These are phyloP conservation scores for Ceratina japonica DNA, from an alignment of 1,140 invertebrate species.

Conservation along the genomic window DNA sequence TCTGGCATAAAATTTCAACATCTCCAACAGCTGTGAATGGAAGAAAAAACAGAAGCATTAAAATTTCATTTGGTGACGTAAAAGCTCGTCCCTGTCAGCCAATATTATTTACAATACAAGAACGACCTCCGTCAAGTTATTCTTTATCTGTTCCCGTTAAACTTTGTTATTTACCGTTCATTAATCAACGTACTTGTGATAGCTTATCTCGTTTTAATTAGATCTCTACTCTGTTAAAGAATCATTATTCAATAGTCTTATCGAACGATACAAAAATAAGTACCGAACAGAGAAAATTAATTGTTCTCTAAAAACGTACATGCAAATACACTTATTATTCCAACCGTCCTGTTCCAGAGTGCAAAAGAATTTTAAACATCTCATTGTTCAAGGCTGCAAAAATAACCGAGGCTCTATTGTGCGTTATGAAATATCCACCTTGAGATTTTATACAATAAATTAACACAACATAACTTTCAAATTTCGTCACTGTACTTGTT, in stretches of 20 bases:
- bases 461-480: neutral
- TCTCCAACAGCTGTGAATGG: slow-evolving; percentile 91
- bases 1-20: slow-evolving; percentile 97
- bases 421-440: neutral
- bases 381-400: neutral
- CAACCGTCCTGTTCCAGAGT: neutral
- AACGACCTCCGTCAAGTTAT: neutral
- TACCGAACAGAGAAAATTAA: neutral
- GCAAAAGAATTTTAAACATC: neutral
- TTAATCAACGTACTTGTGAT: neutral
- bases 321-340: neutral
- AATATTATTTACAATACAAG: neutral
- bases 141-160: neutral
- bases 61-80: neutral
- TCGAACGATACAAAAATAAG: neutral
- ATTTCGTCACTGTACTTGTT: too few relatives aligned
- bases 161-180: neutral
- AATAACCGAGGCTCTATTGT: neutral
- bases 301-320: neutral
- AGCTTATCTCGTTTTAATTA: neutral
- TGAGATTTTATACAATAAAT: neutral
- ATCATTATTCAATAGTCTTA: neutral
- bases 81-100: neutral
- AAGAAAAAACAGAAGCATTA: slow-evolving; percentile 34
- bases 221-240: neutral